Percentiles rank a stretch among this genome's conserved stretches.
These are phyloP conservation scores for Patagioenas fasciata DNA, from an alignment of 2,113 vertebrate species.

Conservation along the genomic window DNA sequence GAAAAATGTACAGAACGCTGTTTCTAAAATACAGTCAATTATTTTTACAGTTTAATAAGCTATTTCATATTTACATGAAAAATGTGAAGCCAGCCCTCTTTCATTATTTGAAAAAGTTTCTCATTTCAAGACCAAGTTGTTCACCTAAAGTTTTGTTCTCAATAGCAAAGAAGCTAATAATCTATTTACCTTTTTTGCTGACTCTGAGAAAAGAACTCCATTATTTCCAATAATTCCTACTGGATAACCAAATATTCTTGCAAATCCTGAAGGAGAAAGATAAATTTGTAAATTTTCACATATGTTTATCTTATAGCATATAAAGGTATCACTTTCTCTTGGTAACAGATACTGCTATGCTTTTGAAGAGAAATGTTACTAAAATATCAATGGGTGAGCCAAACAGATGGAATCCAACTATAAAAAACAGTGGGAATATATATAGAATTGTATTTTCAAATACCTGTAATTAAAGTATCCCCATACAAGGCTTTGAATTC, in stretches of 20 bases:
- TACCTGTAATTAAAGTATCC: constrained; percentile 96
- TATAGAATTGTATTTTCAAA: neutral
- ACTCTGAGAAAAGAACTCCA: constrained; percentile 97
- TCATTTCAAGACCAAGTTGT: neutral
- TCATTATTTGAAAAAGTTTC: neutral
- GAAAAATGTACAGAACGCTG: neutral
- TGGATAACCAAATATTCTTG: constrained; percentile 95
- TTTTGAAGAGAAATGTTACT: neutral
- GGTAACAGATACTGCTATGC: neutral
- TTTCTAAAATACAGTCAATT: neutral
- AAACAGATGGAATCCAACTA: neutral
- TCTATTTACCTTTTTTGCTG: constrained; percentile 89
- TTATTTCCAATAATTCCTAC: constrained; percentile 98
- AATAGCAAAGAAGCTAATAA: neutral
- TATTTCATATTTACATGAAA: neutral
- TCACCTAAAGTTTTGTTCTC: neutral
- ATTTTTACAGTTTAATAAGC: neutral
- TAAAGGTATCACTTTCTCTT: neutral
- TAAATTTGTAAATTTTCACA: neutral
- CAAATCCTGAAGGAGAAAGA: constrained; percentile 82
- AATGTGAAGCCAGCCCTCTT: fast-evolving
- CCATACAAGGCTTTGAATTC: constrained; percentile 99
- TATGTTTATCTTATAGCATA: neutral
- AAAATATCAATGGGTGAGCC: neutral
- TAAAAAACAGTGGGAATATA: neutral